These are phyloP conservation scores for Rotaria sp. DNA, from an alignment of 2,888 invertebrate genomes.

Conservation along the genomic window DNA sequence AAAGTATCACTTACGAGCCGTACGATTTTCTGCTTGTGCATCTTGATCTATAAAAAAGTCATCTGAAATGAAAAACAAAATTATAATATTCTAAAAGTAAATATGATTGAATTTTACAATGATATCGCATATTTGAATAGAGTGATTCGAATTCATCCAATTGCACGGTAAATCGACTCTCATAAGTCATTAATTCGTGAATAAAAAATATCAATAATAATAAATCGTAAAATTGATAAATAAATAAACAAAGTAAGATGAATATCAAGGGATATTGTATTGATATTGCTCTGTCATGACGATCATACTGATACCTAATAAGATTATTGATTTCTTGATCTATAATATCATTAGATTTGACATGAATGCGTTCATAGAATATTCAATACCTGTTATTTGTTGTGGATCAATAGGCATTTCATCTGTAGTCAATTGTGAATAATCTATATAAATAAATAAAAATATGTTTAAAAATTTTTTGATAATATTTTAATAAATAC, in stretches of 20 bases:
- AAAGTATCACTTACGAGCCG: neutral
- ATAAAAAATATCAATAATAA: neutral
- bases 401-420: too few relatives aligned
- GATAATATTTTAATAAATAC: too few relatives aligned
- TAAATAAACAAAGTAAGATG: neutral
- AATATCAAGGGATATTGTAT: neutral
- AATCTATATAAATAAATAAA: too few relatives aligned
- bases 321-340: neutral
- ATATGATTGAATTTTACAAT: neutral
- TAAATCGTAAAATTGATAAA: neutral
- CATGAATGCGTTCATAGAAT: too few relatives aligned
- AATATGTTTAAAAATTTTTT: too few relatives aligned
- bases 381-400: too few relatives aligned
- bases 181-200: too few relatives aligned
- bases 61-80: neutral
- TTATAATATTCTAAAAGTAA: neutral
- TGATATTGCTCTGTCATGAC: neutral
- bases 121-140: neutral
- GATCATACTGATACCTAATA: neutral
- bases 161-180: too few relatives aligned
- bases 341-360: neutral
- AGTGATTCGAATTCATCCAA: neutral
- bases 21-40: neutral
- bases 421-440: too few relatives aligned
- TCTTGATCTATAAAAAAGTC: neutral